phyloP scores from a whole-genome alignment of 2,888 invertebrate species.

The Labia minor region DNA sequence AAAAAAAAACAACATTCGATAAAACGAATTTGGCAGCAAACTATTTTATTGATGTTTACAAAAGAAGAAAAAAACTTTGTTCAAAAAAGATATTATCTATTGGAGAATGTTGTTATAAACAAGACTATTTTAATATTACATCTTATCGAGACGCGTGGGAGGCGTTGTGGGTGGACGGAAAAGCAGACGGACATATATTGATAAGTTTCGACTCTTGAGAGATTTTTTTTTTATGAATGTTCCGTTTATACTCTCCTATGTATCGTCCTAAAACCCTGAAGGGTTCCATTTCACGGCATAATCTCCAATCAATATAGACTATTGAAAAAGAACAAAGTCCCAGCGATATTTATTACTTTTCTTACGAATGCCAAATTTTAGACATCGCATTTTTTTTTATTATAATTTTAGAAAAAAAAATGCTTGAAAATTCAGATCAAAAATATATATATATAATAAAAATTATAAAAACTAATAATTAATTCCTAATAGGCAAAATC shows the following conservation, averaged over 20 bases:
- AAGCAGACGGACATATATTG: background rate
- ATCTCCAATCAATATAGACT: too few relatives aligned
- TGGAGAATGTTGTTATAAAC: background rate
- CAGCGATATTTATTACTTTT: too few relatives aligned
- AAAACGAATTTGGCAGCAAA: background rate
- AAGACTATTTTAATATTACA: background rate
- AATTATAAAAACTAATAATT: too few relatives aligned
- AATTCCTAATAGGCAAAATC: too few relatives aligned
- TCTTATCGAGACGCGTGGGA: background rate
- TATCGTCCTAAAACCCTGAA: too few relatives aligned
- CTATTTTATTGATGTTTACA: conserved; percentile 13
- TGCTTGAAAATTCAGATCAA: too few relatives aligned
- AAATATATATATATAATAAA: too few relatives aligned
- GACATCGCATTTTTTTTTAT: too few relatives aligned
- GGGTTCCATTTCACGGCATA: too few relatives aligned
- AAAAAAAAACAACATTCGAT: background rate
- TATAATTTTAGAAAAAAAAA: too few relatives aligned
- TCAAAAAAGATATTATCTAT: conserved; percentile 4
- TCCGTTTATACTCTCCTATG: background rate
- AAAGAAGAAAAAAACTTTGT: background rate
- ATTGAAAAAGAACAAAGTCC: too few relatives aligned
- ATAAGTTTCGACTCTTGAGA: background rate
- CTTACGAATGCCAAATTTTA: too few relatives aligned
- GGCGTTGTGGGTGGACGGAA: background rate
- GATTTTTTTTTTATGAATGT: background rate